Evolutionary conservation across 1,140 invertebrate species (phyloP), one percentile per base, ranked within the genome.

Genomic region (Drosophila tsacasi): DNA sequence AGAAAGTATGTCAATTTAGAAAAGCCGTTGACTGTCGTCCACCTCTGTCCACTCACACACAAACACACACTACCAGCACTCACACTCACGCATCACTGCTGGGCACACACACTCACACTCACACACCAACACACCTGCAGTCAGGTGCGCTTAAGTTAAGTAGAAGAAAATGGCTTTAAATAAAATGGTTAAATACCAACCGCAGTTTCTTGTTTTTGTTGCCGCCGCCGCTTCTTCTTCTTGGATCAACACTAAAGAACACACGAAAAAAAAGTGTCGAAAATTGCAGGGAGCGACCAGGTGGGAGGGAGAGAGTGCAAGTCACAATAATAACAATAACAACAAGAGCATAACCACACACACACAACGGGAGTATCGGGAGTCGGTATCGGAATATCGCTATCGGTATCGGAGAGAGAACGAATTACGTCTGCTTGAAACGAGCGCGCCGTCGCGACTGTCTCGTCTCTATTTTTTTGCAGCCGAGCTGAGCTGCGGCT

Each of bases 1-100:
- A 89, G 85, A 89, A 89, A 89, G 85, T 89, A 89, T 89, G 85
- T 91, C 85, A 89, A 79, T 91, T 91, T 91, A 82, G 78, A 90
- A 90, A 89, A 91, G 86, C 81, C 85, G 79, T 90, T 79, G 78
- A 91, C 86, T 81, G 85, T 76, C 86, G 85, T 76, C 86, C 81
- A 84, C 76, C 44, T 57, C 64, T 71, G 67, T 65, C 60, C 49
- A 67, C 50, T 42, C 52, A 75, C 61, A 64, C 61, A 55, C 27
- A 52, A 10, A 59, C 49, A 55, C 42, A 44, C 49, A 82, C 46
- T 66, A 46, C 44, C 23, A n/a, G 40, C 64, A 62, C 57, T 32
- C 63, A 65, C 46, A 60, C 60, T 40, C 30, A 63, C 12, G n/a
- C 15, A 9, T 25, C 47, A 46, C 46, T 47, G 15, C 52, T 55